phyloP scores from a whole-genome alignment of 2,797 vertebrate genomes.

The Lutjanus argentimaculatus region DNA sequence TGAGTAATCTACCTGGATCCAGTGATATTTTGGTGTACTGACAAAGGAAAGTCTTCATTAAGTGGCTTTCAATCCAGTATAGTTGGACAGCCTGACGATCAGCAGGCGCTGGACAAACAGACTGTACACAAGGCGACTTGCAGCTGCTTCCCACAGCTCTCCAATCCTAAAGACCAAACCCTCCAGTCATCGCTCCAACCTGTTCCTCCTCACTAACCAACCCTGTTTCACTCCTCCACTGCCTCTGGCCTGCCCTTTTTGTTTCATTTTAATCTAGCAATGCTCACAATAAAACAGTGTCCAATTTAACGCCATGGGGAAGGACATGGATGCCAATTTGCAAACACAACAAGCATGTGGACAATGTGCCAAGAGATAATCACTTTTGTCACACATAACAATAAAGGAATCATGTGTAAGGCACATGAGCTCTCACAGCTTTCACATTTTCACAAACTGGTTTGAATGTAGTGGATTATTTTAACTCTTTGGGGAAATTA shows the following conservation, averaged over 20 bases:
- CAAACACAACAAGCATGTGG: constrained; percentile 2
- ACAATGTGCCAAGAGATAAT: constrained; percentile 1
- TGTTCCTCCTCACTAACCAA: constrained; percentile 50
- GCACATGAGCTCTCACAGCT: background rate
- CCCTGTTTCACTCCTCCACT: constrained; percentile 13
- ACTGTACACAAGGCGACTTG: constrained; percentile 52
- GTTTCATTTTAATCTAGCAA: background rate
- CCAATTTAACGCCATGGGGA: constrained; percentile 6
- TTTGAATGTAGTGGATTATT: background rate
- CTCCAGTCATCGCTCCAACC: constrained; percentile 58
- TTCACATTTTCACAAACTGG: constrained; percentile 2
- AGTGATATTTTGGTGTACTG: background rate
- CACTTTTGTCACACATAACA: background rate
- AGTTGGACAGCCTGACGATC: constrained; percentile 54
- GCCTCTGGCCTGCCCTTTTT: constrained; percentile 7
- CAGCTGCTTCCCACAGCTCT: constrained; percentile 62
- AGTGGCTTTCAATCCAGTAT: constrained; percentile 30
- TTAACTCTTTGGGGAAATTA: background rate
- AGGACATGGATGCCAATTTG: background rate
- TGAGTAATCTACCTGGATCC: background rate
- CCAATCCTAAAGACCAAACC: constrained; percentile 32
- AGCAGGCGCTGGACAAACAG: constrained; percentile 66
- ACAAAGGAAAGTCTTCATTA: constrained; percentile 25
- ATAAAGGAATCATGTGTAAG: background rate
- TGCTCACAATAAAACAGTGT: background rate